phyloP scores from a whole-genome alignment of 2,113 vertebrate species.

The Gobio gobio region DNA sequence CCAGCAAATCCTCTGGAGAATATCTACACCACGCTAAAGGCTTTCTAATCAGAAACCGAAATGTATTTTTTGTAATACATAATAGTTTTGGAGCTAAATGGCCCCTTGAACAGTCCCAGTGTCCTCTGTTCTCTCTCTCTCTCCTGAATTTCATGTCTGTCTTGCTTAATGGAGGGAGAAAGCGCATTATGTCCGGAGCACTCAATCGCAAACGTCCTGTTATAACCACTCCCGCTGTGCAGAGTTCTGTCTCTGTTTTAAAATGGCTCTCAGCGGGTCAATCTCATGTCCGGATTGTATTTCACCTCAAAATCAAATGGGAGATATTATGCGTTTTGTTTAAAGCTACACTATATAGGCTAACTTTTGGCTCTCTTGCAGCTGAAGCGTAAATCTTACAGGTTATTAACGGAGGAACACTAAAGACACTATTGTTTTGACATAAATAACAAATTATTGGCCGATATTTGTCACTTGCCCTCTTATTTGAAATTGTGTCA shows the following conservation, averaged over 20 bases:
- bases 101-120: too few relatives aligned
- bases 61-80: too few relatives aligned
- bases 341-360: too few relatives aligned
- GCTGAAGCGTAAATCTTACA: too few relatives aligned
- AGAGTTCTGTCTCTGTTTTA: not conserved
- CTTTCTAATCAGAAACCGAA: too few relatives aligned
- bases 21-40: not conserved
- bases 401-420: too few relatives aligned
- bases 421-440: too few relatives aligned
- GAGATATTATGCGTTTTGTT: not conserved
- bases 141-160: not conserved
- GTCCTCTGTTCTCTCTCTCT: conserved; percentile 24
- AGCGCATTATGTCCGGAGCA: conserved; percentile 28
- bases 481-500: too few relatives aligned
- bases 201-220: not conserved
- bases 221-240: conserved; percentile 3
- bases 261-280: not conserved
- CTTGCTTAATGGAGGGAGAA: conserved; percentile 47
- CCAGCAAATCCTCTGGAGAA: not conserved
- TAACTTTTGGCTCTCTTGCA: too few relatives aligned
- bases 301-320: not conserved
- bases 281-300: not conserved
- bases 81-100: too few relatives aligned
- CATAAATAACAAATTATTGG: too few relatives aligned
- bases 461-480: too few relatives aligned